These are phyloP conservation scores for Rhagoletis pomonella DNA, from an alignment of 1,140 invertebrate species.

Conservation along the genomic window DNA sequence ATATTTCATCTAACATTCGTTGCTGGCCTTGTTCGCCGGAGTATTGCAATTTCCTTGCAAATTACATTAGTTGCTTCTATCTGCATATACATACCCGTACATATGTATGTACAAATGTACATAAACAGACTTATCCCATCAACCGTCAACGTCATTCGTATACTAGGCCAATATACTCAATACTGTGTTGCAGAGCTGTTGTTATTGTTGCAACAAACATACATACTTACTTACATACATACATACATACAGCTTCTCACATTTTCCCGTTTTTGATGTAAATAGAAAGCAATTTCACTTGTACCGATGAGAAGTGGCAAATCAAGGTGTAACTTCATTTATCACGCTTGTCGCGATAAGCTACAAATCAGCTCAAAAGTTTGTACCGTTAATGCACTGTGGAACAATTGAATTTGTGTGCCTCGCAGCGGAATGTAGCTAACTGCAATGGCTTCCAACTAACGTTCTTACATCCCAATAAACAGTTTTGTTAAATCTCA, in stretches of 20 bases:
- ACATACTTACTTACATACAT: not conserved
- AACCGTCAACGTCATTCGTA: not conserved
- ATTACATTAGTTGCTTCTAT: not conserved
- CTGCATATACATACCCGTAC: no score
- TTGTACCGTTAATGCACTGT: not conserved
- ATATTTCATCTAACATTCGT: not conserved
- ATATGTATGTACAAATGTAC: not conserved
- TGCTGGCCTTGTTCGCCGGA: not conserved
- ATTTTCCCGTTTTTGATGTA: not conserved
- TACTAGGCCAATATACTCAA: not conserved
- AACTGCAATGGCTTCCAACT: not conserved
- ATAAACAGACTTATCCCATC: not conserved
- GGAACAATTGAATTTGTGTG: conserved; percentile 8
- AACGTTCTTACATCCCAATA: no score
- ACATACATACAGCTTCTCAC: no score
- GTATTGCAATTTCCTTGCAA: conserved; percentile 17
- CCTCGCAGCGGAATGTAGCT: not conserved
- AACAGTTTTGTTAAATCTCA: no score
- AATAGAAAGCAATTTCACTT: not conserved
- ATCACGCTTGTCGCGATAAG: conserved; percentile 43
- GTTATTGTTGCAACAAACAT: not conserved
- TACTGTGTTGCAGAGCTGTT: not conserved
- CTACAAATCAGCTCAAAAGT: conserved; percentile 3
- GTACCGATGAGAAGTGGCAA: conserved; percentile 1
- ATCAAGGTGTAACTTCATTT: conserved; percentile 40